These are phyloP conservation scores for Drosophila navojoa DNA, from an alignment of 1,140 invertebrate genomes.

Conservation along the genomic window DNA sequence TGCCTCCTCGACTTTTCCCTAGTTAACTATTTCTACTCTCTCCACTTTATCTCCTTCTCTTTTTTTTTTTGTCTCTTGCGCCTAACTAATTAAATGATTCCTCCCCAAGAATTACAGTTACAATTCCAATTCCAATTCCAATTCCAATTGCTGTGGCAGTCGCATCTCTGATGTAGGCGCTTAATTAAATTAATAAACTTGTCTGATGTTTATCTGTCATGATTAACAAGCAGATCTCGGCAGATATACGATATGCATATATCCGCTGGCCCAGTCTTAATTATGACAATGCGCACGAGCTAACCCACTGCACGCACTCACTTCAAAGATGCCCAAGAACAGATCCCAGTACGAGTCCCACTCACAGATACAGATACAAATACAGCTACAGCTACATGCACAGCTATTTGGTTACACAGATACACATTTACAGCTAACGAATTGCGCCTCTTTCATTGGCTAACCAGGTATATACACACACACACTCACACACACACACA, in stretches of 20 bases:
- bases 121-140: constrained; percentile 3
- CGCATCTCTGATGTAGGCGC: constrained; percentile 45
- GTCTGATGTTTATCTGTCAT: constrained; percentile 56
- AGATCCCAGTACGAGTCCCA: background rate
- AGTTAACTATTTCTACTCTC: background rate
- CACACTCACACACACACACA: constrained; percentile 3
- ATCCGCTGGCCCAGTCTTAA: constrained; percentile 2
- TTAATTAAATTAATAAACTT: constrained; percentile 73
- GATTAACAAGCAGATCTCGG: constrained; percentile 35
- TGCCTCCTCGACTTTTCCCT: background rate
- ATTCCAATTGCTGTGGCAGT: constrained; percentile 15
- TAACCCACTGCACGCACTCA: background rate
- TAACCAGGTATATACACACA: constrained; percentile 7
- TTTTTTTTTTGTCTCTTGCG: constrained; percentile 11
- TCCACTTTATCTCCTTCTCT: background rate
- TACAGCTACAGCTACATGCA: constrained; percentile 28
- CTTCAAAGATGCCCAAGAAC: constrained; percentile 1
- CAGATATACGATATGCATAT: background rate
- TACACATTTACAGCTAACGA: constrained; percentile 42
- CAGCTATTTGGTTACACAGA: constrained; percentile 11
- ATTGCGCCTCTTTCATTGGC: constrained; percentile 54
- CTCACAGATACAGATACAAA: constrained; percentile 8
- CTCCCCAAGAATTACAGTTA: background rate
- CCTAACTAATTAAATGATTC: constrained; percentile 40
- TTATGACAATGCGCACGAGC: constrained; percentile 16